Evolutionary conservation across 2,888 invertebrate species (phyloP).

Genomic region (Eucera pruinosa): DNA sequence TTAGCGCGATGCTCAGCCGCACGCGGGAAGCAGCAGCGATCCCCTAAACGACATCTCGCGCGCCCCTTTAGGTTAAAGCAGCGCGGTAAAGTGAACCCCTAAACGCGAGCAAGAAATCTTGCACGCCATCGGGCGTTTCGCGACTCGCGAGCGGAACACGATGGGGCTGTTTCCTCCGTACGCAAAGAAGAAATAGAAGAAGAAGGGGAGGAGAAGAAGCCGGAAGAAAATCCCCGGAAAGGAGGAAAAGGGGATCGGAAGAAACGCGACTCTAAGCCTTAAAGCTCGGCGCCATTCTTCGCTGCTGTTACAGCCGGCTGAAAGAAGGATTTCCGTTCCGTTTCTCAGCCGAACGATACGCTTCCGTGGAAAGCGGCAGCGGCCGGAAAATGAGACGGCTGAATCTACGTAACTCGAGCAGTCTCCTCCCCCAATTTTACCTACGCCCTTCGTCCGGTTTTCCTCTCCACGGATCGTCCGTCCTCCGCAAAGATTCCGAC

Average conservation of each 20-base stretch:
- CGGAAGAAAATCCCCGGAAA: too few relatives aligned
- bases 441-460: not conserved
- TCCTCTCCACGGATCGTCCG: not conserved
- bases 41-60: too few relatives aligned
- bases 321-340: slow-evolving; percentile 64
- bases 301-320: slow-evolving; percentile 36
- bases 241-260: slow-evolving; percentile 17
- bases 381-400: slow-evolving; percentile 57
- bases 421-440: not conserved
- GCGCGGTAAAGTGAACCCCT: too few relatives aligned
- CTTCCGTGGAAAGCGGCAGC: slow-evolving; percentile 41
- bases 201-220: too few relatives aligned
- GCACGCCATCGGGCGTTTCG: too few relatives aligned
- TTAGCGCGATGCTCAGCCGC: too few relatives aligned
- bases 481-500: not conserved
- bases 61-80: too few relatives aligned
- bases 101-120: too few relatives aligned
- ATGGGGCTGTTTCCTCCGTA: too few relatives aligned
- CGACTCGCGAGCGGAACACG: too few relatives aligned
- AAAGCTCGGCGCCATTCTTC: slow-evolving; percentile 57
- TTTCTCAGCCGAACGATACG: slow-evolving; percentile 30
- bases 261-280: slow-evolving; percentile 44
- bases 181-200: too few relatives aligned
- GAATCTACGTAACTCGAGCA: slow-evolving; percentile 50
- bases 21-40: too few relatives aligned